These are phyloP conservation scores for Amblyornis subalaris DNA, from an alignment of 2,113 vertebrate genomes.

Conservation along the genomic window DNA sequence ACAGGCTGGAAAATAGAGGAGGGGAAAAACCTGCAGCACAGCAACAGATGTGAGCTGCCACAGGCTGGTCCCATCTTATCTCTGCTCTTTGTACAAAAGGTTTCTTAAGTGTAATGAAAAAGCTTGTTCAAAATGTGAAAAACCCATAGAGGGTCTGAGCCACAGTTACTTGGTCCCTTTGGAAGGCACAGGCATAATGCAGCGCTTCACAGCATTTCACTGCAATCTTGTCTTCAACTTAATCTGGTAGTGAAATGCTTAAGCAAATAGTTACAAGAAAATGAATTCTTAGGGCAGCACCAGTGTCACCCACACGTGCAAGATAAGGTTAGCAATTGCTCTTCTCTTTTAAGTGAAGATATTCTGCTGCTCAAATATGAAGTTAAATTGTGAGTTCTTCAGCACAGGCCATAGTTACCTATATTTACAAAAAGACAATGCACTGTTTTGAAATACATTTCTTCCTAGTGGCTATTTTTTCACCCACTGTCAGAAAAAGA, in stretches of 20 bases:
- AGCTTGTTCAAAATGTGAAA: background rate
- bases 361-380: background rate
- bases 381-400: background rate
- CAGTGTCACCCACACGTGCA: background rate
- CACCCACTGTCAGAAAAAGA: rapidly evolving
- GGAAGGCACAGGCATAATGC: background rate
- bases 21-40: background rate
- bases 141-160: background rate
- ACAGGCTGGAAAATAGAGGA: background rate
- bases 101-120: background rate
- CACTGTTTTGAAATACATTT: background rate
- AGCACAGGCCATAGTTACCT: background rate
- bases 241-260: conserved; percentile 19
- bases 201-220: background rate
- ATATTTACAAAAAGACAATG: background rate
- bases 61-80: background rate
- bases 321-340: conserved; percentile 15
- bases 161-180: background rate
- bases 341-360: background rate
- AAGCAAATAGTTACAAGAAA: conserved; percentile 33
- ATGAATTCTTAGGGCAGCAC: background rate
- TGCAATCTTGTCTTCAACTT: background rate
- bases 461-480: background rate
- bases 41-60: background rate
- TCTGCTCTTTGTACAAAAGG: background rate